Evolutionary conservation across 1,140 invertebrate genomes (phyloP).

Genomic region (Littorina saxatilis): DNA sequence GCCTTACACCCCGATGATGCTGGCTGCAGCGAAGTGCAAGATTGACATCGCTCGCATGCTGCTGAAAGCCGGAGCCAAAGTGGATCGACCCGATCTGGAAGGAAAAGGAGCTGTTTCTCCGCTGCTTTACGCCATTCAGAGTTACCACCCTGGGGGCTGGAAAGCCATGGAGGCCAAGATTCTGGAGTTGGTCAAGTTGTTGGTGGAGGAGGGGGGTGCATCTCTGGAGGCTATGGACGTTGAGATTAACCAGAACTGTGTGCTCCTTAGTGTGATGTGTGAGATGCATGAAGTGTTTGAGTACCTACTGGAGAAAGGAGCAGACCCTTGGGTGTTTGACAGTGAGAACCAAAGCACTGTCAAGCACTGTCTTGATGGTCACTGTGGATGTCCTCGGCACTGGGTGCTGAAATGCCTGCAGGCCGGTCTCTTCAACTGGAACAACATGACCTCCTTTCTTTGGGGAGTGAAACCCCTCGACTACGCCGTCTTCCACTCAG

Average conservation of each 20-base stretch:
- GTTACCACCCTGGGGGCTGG: background rate
- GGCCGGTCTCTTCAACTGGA: background rate
- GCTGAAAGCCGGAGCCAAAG: background rate
- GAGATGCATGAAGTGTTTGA: background rate
- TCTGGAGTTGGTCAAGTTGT: background rate
- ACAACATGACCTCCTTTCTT: background rate
- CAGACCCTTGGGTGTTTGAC: background rate
- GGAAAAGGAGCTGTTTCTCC: background rate
- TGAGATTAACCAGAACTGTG: background rate
- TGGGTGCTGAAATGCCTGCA: background rate
- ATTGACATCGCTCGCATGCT: background rate
- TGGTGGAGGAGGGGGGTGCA: background rate
- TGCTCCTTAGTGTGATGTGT: background rate
- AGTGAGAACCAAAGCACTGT: background rate
- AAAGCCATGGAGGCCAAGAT: background rate
- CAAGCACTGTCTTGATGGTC: background rate
- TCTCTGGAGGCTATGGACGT: background rate
- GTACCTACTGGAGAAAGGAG: conserved; percentile 3
- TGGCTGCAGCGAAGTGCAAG: background rate
- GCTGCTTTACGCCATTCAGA: background rate
- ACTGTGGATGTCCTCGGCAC: background rate
- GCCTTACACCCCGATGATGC: background rate
- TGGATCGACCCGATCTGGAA: background rate
- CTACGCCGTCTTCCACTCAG: background rate
- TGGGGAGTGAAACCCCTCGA: background rate